Evolutionary conservation across 2,113 vertebrate genomes (phyloP).

Genomic region (Peromyscus californicus): DNA sequence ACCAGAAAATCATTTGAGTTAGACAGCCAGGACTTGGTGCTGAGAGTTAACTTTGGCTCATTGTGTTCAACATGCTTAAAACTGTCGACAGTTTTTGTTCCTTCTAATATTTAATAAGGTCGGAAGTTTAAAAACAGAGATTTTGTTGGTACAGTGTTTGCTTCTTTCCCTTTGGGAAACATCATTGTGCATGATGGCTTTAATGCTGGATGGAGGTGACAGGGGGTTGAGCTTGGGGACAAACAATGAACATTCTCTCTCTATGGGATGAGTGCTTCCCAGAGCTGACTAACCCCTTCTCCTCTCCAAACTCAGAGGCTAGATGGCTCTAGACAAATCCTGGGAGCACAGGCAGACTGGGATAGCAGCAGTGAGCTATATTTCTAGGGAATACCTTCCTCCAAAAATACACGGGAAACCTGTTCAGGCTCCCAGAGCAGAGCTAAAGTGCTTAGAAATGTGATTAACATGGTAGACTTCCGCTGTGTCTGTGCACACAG

Average conservation of each 20-base stretch:
- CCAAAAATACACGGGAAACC: neutral
- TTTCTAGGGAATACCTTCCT: conserved; percentile 51
- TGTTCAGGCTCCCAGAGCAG: neutral
- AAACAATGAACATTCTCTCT: conserved; percentile 57
- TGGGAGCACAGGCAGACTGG: neutral
- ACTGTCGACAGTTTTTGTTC: conserved; percentile 57
- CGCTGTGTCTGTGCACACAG: neutral
- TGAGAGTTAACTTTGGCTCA: conserved; percentile 57
- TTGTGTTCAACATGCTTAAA: conserved; percentile 39
- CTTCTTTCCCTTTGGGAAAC: conserved; percentile 52
- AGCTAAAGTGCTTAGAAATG: neutral
- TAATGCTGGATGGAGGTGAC: conserved; percentile 49
- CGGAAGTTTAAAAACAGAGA: conserved; percentile 58
- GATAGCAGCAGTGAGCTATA: neutral
- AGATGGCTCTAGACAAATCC: conserved; percentile 26
- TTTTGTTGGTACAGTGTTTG: neutral
- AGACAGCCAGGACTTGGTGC: conserved; percentile 19
- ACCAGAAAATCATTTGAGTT: conserved; percentile 33
- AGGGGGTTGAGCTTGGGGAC: neutral
- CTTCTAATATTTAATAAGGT: conserved; percentile 46
- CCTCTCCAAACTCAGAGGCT: neutral
- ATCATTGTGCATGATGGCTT: neutral
- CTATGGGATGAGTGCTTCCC: neutral
- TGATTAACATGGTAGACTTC: neutral
- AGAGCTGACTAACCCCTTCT: neutral